phyloP scores from a whole-genome alignment of 1,140 invertebrate genomes.

The Brachionus paranguensis region DNA sequence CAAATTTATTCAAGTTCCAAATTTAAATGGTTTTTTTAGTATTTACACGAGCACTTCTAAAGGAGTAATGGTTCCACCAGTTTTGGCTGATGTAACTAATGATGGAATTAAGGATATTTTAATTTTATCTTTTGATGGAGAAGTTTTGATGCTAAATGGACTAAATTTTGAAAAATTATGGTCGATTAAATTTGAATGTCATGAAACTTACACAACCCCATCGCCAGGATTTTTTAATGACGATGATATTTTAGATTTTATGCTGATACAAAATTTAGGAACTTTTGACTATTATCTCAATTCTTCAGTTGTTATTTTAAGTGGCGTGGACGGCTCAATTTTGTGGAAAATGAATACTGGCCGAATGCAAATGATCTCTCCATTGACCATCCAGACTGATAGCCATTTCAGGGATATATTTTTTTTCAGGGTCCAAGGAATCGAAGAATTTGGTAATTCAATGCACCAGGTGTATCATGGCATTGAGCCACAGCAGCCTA shows the following conservation, averaged over 20 bases:
- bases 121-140: slow-evolving; percentile 47
- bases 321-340: background rate
- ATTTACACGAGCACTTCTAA: slow-evolving; percentile 40
- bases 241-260: slow-evolving; percentile 49
- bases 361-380: background rate
- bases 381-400: background rate
- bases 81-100: slow-evolving; percentile 46
- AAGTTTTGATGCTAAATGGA: slow-evolving; percentile 46
- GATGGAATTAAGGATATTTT: slow-evolving; percentile 48
- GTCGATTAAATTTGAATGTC: slow-evolving; percentile 39
- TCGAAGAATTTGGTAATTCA: background rate
- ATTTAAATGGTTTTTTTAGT: background rate
- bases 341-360: background rate
- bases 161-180: slow-evolving; percentile 45
- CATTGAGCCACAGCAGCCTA: background rate
- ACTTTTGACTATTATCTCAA: background rate
- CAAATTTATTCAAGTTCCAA: background rate
- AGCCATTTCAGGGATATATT: background rate
- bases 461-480: slow-evolving; percentile 14
- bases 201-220: slow-evolving; percentile 45
- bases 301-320: background rate
- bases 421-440: background rate
- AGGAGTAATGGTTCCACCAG: slow-evolving; percentile 50
- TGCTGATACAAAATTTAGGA: slow-evolving; percentile 47
- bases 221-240: slow-evolving; percentile 52